These are phyloP conservation scores for Pherbina coryleti DNA, from an alignment of 2,888 invertebrate species.

Conservation along the genomic window DNA sequence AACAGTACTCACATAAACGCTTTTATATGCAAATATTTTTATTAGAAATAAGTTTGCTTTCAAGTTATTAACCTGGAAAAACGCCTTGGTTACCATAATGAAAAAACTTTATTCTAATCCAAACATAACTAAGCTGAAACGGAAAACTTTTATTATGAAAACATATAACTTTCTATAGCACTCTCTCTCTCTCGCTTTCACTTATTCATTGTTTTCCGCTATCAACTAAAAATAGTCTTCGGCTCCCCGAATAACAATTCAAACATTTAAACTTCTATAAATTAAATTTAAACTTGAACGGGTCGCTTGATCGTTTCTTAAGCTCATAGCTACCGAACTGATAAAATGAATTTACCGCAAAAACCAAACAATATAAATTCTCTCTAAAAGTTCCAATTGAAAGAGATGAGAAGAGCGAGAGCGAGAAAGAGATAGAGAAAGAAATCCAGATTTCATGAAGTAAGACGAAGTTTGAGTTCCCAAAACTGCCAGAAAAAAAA, in stretches of 20 bases:
- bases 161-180: neutral
- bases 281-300: conserved; percentile 15
- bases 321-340: neutral
- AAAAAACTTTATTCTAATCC: no score
- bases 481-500: neutral
- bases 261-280: conserved; percentile 11
- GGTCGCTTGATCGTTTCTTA: conserved; percentile 8
- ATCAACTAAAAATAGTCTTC: neutral
- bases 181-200: neutral
- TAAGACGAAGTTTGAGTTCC: neutral
- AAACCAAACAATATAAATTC: conserved; percentile 10
- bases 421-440: neutral
- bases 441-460: neutral
- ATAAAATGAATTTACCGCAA: conserved; percentile 12
- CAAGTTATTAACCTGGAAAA: no score
- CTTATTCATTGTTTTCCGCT: neutral
- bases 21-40: no score
- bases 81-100: no score
- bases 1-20: no score
- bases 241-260: neutral
- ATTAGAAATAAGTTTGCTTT: no score
- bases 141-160: neutral
- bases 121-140: neutral
- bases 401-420: neutral
- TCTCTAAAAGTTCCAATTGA: neutral